Evolutionary conservation across 2,113 vertebrate genomes (phyloP), one percentile per base, ranked within the genome.

Genomic region (Ammospiza caudacuta): DNA sequence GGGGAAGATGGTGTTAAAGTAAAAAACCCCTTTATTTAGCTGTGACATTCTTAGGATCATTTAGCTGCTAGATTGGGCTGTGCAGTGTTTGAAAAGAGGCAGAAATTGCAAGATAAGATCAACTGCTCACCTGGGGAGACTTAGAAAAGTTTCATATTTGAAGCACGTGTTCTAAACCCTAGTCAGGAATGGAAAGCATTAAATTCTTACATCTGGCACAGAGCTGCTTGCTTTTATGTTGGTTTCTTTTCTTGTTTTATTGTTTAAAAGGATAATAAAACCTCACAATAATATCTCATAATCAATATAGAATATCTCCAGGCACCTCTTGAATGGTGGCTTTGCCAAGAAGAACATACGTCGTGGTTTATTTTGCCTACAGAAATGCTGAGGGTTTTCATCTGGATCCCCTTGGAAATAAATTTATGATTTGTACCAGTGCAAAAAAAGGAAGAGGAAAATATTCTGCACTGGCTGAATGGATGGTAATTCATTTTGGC

Each of bases 181-280:
- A 96, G 97, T 97, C 97, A 92, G 94, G 96, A 90, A 96, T 91
- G 96, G 66, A 20, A 29, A 95, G 92, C 64, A 52, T 97, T 98
- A 96, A 97, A 96, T 94, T 89, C 97, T 89, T 97, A 93, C 97
- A 98, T 97, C 98, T 98, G 98, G 97, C 70, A 51, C 88, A 84
- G 78, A 97, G 91, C 91, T 91, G 93, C 94, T 96, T 94, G 95
- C 97, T 97, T 96, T 98, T 96, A 98, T 98, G 96, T 97, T 97
- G 94, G 87, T 95, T 97, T 77, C 90, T 96, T 96, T 92, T 84
- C 86, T 91, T 94, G 92, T 90, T 96, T 97, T 97, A 96, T 97
- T 97, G 95, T 94, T 97, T 97, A 92, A 96, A 97, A 97, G 90
- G 93, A 96, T 97, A 95, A 98, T 98, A 98, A 98, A 97, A 97